These are phyloP conservation scores for Bombus pyrosoma DNA, from an alignment of 1,140 invertebrate genomes.

Conservation along the genomic window DNA sequence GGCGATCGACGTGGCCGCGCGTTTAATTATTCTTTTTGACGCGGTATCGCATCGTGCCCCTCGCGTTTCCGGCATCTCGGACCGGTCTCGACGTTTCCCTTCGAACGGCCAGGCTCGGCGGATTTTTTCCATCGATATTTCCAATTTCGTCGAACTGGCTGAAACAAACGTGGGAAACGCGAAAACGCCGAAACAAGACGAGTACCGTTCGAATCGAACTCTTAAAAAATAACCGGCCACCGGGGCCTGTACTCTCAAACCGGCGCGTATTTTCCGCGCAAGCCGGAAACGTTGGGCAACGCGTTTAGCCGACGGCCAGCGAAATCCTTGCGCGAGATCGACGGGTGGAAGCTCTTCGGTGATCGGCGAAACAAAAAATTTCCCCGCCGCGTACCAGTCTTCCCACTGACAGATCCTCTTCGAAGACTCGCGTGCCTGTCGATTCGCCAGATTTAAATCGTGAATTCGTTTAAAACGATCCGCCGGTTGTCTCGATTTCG, in stretches of 20 bases:
- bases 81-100: neutral
- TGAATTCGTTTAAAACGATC: slow-evolving; percentile 45
- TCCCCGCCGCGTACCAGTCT: slow-evolving; percentile 40
- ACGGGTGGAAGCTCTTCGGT: slow-evolving; percentile 24
- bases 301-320: slow-evolving; percentile 49
- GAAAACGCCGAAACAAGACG: neutral
- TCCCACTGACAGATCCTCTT: slow-evolving; percentile 41
- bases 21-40: slow-evolving; percentile 47
- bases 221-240: slow-evolving; percentile 14
- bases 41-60: neutral
- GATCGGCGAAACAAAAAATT: slow-evolving; percentile 49
- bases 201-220: neutral
- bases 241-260: neutral
- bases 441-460: slow-evolving; percentile 47
- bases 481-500: slow-evolving; percentile 19
- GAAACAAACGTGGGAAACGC: neutral
- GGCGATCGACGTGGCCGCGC: neutral
- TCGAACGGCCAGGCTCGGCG: neutral
- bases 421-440: slow-evolving; percentile 50
- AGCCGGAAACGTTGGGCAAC: neutral
- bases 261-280: slow-evolving; percentile 14
- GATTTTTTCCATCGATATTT: slow-evolving; percentile 15
- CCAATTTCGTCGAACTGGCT: neutral
- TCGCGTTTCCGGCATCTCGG: neutral
- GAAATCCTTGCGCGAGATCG: slow-evolving; percentile 23